Evolutionary conservation across 2,113 vertebrate species (phyloP), one percentile per base, ranked within the genome.

Genomic region (Cavia aperea): DNA sequence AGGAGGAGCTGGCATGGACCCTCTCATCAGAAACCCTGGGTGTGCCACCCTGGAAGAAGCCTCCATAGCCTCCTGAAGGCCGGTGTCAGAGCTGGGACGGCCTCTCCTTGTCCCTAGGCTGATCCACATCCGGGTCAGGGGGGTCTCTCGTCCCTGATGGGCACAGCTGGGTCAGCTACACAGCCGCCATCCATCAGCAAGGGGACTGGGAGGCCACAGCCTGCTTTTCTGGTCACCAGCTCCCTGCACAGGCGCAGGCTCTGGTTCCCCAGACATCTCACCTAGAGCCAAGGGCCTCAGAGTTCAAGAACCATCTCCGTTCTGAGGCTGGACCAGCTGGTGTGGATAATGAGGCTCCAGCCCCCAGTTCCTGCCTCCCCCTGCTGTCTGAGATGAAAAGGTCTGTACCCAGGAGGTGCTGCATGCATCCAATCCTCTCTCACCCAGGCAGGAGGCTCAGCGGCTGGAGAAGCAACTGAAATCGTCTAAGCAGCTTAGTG

Each of bases 401-500:
- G 60, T 39, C 26, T 43, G 29, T 68, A 46, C 43, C 81, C 36
- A n/a, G 70, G 62, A 12, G 85, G 54, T 58, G 65, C 77, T n/a
- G 23, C 81, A 72, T 36, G 72, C 19, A 46, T 49, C 39, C 31
- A 54, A 26, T 46, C 84, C 60, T 88, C 82, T 87, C 82, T 87
- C 29, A n/a, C 51, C 13, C 70, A 1, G 81, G 58, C 19, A 65
- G 56, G 43, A 62, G 81, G 81, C 58, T 88, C 56, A 65, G 92
- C 24, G 24, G 83, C 46, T 33, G 1, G 16, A 83, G 93, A 88
- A 75, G 85, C 65, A 60, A 81, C 0, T 33, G 51, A 86, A 95
- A 86, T 49, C 89, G 7, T 24, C 60, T 90, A 51, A 94, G 81
- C 33, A 1, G 93, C 90, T 96, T 85, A 95, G 68, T 36, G 46